Evolutionary conservation across 2,888 invertebrate species (phyloP).

Genomic region (Archips crataeganus): DNA sequence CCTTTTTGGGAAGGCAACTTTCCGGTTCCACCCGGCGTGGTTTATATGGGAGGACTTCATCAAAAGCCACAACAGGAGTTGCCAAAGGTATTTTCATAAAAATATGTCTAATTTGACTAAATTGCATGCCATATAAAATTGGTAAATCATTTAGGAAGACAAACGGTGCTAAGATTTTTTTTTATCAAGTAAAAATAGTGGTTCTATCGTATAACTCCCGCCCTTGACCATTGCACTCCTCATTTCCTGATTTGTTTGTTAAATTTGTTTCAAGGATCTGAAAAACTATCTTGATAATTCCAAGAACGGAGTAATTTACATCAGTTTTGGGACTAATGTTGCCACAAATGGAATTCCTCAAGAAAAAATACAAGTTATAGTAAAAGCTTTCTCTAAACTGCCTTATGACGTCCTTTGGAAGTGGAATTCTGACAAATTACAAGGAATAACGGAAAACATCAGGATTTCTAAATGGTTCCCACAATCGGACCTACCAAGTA

Average conservation of each 20-base stretch:
- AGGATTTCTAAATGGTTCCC: conserved; percentile 68
- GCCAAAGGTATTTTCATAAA: conserved; percentile 57
- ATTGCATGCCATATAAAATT: not conserved
- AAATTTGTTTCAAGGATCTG: conserved; percentile 55
- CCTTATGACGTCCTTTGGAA: conserved; percentile 76
- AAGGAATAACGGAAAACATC: conserved; percentile 61
- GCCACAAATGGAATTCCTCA: conserved; percentile 58
- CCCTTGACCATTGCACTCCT: no score
- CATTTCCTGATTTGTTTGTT: no score
- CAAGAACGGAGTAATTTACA: conserved; percentile 69
- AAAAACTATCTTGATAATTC: conserved; percentile 67
- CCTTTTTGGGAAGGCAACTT: conserved; percentile 61
- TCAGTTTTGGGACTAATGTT: conserved; percentile 75
- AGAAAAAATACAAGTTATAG: conserved; percentile 57
- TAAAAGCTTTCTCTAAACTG: conserved; percentile 63
- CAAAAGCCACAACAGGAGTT: conserved; percentile 57
- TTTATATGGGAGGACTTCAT: conserved; percentile 73
- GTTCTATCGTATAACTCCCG: no score
- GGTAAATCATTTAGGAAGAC: not conserved
- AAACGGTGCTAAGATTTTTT: no score
- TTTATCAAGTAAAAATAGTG: no score
- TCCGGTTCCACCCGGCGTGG: conserved; percentile 67
- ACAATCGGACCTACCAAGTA: conserved; percentile 64
- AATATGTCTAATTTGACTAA: not conserved
- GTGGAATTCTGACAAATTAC: conserved; percentile 59